Conservation (phyloP, 2,797 vertebrate species). For the Falco novaeseelandiae region DNA sequence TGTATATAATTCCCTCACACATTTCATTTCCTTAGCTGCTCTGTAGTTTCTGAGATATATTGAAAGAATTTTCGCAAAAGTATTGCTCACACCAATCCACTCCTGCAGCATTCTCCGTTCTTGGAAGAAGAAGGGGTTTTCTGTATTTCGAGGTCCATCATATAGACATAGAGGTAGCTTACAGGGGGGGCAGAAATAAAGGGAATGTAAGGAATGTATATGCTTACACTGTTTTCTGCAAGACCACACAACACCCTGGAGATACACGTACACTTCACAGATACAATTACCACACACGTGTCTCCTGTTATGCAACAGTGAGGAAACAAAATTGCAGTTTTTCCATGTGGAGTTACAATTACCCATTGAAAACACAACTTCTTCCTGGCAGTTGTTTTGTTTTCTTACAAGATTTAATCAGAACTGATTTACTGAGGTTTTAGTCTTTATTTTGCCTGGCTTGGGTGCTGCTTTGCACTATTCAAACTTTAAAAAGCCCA, state of each 20-base stretch:
- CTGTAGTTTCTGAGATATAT: not conserved
- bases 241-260: not conserved
- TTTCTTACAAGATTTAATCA: constrained; percentile 48
- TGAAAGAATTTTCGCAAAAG: not conserved
- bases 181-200: not conserved
- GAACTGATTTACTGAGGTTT: constrained; percentile 29
- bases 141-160: not conserved
- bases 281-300: not conserved
- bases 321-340: constrained; percentile 20
- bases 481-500: not conserved
- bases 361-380: constrained; percentile 35
- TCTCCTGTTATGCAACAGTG: not conserved
- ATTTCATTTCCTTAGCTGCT: not conserved
- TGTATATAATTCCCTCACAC: not conserved
- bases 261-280: not conserved
- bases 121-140: not conserved
- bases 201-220: not conserved
- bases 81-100: not conserved
- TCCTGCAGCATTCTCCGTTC: not conserved
- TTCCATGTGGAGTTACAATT: constrained; percentile 32
- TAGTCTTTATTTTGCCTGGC: constrained; percentile 34
- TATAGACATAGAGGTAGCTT: not conserved
- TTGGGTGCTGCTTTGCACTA: not conserved
- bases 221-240: not conserved
- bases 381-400: constrained; percentile 36